Evolutionary conservation across 2,113 vertebrate genomes (phyloP).

Genomic region (Ceyx melanurus): DNA sequence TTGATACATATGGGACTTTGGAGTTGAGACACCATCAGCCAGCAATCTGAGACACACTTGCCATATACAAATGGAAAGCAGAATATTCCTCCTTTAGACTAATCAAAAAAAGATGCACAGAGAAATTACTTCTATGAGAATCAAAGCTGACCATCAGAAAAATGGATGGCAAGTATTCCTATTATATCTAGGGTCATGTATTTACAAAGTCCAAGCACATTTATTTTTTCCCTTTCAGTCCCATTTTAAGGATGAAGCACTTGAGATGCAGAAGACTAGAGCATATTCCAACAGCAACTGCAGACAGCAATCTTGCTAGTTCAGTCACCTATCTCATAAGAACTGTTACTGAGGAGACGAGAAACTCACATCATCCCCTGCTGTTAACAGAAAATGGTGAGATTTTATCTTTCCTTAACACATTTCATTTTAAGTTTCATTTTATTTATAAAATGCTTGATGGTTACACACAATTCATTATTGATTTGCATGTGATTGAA

Average conservation of each 20-base stretch:
- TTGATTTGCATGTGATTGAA: slow-evolving; percentile 41
- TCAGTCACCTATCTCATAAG: neutral
- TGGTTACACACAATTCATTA: slow-evolving; percentile 40
- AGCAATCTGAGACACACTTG: neutral
- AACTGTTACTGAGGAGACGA: neutral
- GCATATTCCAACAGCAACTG: neutral
- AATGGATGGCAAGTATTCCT: neutral
- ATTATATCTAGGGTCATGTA: neutral
- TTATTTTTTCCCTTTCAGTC: neutral
- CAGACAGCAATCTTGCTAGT: neutral
- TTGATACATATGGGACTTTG: neutral
- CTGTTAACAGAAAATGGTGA: neutral
- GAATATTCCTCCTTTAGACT: neutral
- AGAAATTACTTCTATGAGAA: neutral
- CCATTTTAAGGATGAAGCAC: neutral
- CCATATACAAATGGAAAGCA: neutral
- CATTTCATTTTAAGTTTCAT: slow-evolving; percentile 40
- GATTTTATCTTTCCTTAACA: slow-evolving; percentile 23
- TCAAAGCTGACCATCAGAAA: neutral
- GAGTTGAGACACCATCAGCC: neutral
- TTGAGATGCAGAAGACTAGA: neutral
- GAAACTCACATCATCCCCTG: neutral
- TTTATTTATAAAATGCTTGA: slow-evolving; percentile 46
- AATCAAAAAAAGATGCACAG: neutral
- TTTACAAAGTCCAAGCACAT: neutral